Evolutionary conservation across 2,797 vertebrate species (phyloP).

Genomic region (Clarias fuscus): DNA sequence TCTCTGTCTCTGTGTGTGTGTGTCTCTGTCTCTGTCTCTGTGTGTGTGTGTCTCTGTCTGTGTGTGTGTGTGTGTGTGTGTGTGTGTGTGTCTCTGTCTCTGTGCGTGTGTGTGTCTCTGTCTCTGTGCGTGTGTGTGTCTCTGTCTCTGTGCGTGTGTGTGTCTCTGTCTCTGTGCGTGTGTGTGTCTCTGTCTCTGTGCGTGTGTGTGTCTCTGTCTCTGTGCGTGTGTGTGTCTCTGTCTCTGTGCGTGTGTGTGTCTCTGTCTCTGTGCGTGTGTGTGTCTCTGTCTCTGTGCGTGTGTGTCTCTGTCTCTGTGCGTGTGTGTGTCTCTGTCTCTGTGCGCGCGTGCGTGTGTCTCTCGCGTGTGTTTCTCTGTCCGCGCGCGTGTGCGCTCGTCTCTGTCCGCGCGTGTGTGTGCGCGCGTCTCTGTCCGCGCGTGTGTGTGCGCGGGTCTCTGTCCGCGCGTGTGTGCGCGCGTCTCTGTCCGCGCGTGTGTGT

Average conservation of each 20-base stretch:
- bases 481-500: conserved; percentile 17
- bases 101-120: conserved; percentile 29
- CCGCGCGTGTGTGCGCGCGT: conserved; percentile 2
- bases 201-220: conserved; percentile 18
- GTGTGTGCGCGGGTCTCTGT: conserved; percentile 36
- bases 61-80: conserved; percentile 19
- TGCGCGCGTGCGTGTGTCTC: too few species aligned
- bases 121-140: conserved; percentile 19
- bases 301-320: conserved; percentile 4
- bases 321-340: not conserved
- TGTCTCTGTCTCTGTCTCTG: conserved; percentile 12
- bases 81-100: conserved; percentile 31
- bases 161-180: too few species aligned
- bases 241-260: conserved; percentile 13
- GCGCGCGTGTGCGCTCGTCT: conserved; percentile 18
- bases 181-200: conserved; percentile 39
- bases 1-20: conserved; percentile 24
- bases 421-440: conserved; percentile 1
- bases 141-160: conserved; percentile 32
- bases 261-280: not conserved
- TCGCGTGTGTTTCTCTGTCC: not conserved
- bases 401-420: conserved; percentile 27
- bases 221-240: conserved; percentile 29
- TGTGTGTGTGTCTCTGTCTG: conserved; percentile 21
- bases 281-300: conserved; percentile 9